Evolutionary conservation across 2,888 invertebrate genomes (phyloP).

Genomic region (Alentia gelatinosa): DNA sequence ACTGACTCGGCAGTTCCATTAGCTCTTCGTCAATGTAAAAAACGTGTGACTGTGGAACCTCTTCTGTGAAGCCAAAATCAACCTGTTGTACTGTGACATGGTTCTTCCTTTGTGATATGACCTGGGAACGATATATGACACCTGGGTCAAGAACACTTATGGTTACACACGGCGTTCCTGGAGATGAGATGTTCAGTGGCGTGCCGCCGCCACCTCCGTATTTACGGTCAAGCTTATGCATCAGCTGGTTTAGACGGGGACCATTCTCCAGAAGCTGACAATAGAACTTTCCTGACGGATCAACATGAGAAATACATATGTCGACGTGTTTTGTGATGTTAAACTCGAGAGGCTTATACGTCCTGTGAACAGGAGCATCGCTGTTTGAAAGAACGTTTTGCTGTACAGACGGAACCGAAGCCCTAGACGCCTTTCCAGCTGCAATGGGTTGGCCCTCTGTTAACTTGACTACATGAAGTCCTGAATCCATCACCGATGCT

Average conservation of each 20-base stretch:
- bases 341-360: constrained; percentile 44
- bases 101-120: not conserved
- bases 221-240: not conserved
- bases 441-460: not conserved
- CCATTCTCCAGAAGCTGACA: constrained; percentile 54
- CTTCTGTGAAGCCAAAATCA: constrained; percentile 5
- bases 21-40: not conserved
- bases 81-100: not conserved
- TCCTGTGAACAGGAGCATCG: not conserved
- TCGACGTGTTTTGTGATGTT: constrained; percentile 45
- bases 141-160: not conserved
- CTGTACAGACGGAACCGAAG: not conserved
- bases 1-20: not conserved
- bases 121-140: constrained; percentile 1
- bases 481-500: constrained; percentile 17
- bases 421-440: not conserved
- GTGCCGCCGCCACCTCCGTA: not conserved
- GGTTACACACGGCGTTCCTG: not conserved
- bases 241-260: constrained; percentile 39
- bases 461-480: constrained; percentile 12
- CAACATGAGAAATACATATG: constrained; percentile 57
- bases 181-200: not conserved
- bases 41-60: not conserved
- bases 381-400: not conserved
- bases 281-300: constrained; percentile 49